Evolutionary conservation across 2,797 vertebrate species (phyloP), one percentile per base, ranked within the genome.

Genomic region (Gastrophryne carolinensis): DNA sequence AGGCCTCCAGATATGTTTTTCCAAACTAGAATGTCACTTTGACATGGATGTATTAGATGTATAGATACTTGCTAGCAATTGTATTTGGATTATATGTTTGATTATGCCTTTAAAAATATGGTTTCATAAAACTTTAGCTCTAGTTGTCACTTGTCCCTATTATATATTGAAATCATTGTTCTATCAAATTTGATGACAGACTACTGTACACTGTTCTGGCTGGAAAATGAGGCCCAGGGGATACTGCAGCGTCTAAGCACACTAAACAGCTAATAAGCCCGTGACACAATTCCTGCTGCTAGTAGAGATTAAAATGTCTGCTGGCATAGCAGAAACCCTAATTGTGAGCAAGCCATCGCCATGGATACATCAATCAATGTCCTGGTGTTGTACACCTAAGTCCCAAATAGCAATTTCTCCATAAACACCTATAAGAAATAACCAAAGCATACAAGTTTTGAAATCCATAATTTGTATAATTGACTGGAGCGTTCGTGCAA

Each of bases 331-430:
- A 56, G 21, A 32, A 49, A 19, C 56, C 19, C 8, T 72, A 52
- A 72, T 72, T 72, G 61, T n/a, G 47, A 41, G 53, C 61, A 41
- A 52, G 17, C 11, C 32, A 58, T 72, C 39, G 50, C 68, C 56
- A 64, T 78, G 52, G 54, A 39, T 65, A 78, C 52, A 15, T 60
- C 68, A 72, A 66, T 78, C 75, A 72, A 17, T 39, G 30, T 10
- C 58, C n/a, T 26, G 7, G 5, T 17, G 27, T 27, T 49, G 49
- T 23, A 64, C 3, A 13, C 29, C 3, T 5, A 76, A 34, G 24
- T 11, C 21, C n/a, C 41, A 21, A 30, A 44, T 47, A 27, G 15
- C 24, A 17, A 13, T 21, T 17, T 56, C 52, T 21, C 10, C 3
- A 27, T 39, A 15, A 56, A 56, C 9, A 58, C 13, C 17, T 32